These are phyloP conservation scores for Episyrphus balteatus DNA, from an alignment of 1,140 invertebrate genomes.

Conservation along the genomic window DNA sequence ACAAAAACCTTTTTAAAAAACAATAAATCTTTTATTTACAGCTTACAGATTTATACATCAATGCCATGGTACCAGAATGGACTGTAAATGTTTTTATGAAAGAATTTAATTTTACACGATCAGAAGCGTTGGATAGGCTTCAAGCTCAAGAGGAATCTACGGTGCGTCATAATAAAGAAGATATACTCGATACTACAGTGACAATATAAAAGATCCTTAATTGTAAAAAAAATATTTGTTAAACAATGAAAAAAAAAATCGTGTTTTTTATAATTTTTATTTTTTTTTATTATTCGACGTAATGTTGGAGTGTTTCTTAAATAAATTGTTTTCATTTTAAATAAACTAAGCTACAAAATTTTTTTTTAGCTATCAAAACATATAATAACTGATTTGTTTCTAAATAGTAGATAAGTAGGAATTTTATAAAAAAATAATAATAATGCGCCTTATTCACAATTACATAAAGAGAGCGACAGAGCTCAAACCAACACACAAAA, in stretches of 20 bases:
- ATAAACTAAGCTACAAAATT: no score
- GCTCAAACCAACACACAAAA: neutral
- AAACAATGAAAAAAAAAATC: neutral
- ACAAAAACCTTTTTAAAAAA: no score
- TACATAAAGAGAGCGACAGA: neutral
- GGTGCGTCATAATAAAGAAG: constrained; percentile 1
- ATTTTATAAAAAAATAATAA: neutral
- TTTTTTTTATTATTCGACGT: neutral
- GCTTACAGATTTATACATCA: constrained; percentile 15
- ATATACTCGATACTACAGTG: neutral
- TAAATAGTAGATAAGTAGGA: neutral
- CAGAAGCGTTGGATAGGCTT: constrained; percentile 2
- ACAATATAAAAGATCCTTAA: no score
- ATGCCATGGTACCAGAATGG: constrained; percentile 26
- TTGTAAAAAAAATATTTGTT: no score
- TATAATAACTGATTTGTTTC: neutral
- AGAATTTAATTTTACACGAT: constrained; percentile 10
- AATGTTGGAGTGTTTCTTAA: no score
- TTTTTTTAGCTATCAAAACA: no score
- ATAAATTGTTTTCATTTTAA: no score
- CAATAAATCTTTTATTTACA: constrained; percentile 1
- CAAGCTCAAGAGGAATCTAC: constrained; percentile 3
- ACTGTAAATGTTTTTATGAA: constrained; percentile 24
- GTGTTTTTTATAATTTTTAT: neutral
- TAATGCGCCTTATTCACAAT: neutral